These are phyloP conservation scores for Styela clava DNA, from an alignment of 23 tunicate genomes.

Conservation along the genomic window DNA sequence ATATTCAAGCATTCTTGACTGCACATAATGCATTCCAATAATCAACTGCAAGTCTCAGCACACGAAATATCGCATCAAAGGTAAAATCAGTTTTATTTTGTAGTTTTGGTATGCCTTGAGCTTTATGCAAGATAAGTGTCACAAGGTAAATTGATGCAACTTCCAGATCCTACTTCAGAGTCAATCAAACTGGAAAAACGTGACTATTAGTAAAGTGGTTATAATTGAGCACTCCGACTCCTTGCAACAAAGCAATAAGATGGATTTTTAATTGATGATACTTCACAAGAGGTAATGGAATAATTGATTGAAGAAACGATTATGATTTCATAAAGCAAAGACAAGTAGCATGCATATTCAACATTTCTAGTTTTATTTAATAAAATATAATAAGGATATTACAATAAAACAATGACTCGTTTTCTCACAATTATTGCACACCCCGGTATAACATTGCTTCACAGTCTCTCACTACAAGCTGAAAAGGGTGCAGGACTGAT, in stretches of 20 bases:
- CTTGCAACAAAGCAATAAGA: background rate
- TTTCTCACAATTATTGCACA: slow-evolving; percentile 2
- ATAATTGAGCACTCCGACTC: no score
- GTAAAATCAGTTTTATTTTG: no score
- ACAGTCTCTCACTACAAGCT: slow-evolving; percentile 11
- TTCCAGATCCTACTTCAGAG: no score
- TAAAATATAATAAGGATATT: background rate
- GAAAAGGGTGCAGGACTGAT: background rate
- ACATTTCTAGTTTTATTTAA: background rate
- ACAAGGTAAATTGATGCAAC: no score
- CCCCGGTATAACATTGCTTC: slow-evolving; percentile 22
- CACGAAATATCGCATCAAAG: no score
- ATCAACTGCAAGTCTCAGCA: no score
- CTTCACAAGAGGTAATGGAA: background rate
- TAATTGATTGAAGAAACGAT: background rate
- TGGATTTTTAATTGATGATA: background rate
- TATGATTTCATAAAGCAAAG: background rate
- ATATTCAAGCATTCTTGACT: no score
- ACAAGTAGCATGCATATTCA: background rate
- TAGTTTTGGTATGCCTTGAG: no score
- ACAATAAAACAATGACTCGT: background rate
- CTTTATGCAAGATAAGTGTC: no score
- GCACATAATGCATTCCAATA: no score
- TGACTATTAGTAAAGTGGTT: no score
- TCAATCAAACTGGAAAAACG: no score